Evolutionary conservation across 2,888 invertebrate genomes (phyloP).

Genomic region (Enchytraeus crypticus): DNA sequence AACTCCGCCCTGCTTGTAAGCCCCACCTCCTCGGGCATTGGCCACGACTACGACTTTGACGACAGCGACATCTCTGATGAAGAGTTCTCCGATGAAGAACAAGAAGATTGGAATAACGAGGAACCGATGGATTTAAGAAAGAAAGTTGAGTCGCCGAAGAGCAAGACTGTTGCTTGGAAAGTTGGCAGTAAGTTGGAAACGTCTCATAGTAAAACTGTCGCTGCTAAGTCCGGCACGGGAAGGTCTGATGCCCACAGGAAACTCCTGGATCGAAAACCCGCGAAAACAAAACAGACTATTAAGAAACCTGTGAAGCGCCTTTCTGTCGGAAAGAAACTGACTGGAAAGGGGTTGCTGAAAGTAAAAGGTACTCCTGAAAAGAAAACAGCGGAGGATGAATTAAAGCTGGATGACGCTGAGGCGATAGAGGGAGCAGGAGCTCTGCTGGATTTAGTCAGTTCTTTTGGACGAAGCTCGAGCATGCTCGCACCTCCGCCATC

Average conservation of each 20-base stretch:
- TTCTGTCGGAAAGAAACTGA: too few species aligned
- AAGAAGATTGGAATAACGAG: not conserved
- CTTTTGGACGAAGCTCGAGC: not conserved
- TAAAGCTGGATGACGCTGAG: not conserved
- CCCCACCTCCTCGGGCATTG: conserved; percentile 47
- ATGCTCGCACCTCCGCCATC: not conserved
- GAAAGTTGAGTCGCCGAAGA: not conserved
- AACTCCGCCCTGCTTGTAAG: conserved; percentile 22
- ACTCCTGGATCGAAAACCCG: not conserved
- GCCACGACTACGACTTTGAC: conserved; percentile 39
- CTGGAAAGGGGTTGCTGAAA: too few species aligned
- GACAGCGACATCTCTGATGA: conserved; percentile 6
- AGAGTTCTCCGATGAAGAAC: conserved; percentile 1
- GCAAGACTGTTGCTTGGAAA: not conserved
- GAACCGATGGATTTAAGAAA: not conserved
- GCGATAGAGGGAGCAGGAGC: conserved; percentile 1
- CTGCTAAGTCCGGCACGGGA: not conserved
- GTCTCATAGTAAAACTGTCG: not conserved
- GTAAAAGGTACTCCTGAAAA: not conserved
- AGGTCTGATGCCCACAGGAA: not conserved
- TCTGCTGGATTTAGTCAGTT: not conserved
- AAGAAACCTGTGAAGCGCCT: not conserved
- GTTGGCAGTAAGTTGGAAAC: not conserved
- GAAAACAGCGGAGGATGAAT: not conserved
- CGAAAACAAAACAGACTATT: not conserved